These are phyloP conservation scores for Drosophila eugracilis DNA, from an alignment of 1,140 invertebrate genomes.

Conservation along the genomic window DNA sequence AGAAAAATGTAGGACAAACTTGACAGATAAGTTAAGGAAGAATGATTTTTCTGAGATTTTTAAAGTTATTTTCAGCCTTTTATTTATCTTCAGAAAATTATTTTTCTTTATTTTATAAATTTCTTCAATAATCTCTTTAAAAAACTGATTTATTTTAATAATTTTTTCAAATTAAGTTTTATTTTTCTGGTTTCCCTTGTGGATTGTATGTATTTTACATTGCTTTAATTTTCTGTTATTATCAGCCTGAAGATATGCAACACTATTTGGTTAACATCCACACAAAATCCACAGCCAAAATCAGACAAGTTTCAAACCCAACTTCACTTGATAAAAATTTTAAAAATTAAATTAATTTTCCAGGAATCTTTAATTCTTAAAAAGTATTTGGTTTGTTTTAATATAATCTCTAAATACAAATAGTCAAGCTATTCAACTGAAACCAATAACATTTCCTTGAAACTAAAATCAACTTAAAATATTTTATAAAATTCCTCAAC, in stretches of 20 bases:
- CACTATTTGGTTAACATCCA: neutral
- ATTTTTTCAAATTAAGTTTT: neutral
- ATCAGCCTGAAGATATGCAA: neutral
- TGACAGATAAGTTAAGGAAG: neutral
- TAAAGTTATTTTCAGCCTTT: no score
- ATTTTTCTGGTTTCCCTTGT: neutral
- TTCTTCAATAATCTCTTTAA: neutral
- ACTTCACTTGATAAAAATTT: neutral
- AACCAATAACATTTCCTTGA: neutral
- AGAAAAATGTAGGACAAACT: neutral
- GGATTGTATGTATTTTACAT: neutral
- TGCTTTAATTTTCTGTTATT: neutral
- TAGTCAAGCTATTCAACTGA: neutral
- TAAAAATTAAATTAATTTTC: neutral
- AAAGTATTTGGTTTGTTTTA: neutral
- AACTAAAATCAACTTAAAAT: neutral
- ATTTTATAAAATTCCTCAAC: neutral
- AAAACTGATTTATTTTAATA: neutral
- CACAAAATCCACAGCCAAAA: neutral
- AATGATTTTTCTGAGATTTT: neutral
- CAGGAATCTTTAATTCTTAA: neutral
- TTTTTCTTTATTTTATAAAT: no score
- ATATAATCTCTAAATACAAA: neutral
- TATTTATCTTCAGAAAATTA: no score
- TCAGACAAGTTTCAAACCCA: slow-evolving; percentile 5